These are phyloP conservation scores for Camptogramma bilineatum DNA, from an alignment of 2,888 invertebrate genomes.

Conservation along the genomic window DNA sequence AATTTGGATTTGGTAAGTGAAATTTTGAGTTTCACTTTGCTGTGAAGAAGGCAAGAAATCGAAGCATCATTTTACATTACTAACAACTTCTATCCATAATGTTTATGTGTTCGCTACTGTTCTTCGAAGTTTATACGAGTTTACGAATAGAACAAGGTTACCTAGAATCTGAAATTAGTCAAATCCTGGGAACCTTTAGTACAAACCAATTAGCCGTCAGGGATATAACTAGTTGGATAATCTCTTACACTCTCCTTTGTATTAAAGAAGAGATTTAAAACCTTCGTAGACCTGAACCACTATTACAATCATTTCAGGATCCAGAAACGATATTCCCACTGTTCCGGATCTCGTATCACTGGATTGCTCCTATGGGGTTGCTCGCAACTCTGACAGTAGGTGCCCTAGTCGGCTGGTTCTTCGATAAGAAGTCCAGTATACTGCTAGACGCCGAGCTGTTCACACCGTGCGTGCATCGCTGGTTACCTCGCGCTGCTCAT, in stretches of 20 bases:
- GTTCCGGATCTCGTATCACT: constrained; percentile 92
- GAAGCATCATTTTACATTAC: too few relatives aligned
- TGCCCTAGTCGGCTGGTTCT: constrained; percentile 82
- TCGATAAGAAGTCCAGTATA: constrained; percentile 57
- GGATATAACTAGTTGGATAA: too few relatives aligned
- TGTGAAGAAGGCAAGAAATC: too few relatives aligned
- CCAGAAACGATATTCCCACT: constrained; percentile 87
- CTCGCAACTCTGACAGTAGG: constrained; percentile 89
- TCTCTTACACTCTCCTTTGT: too few relatives aligned
- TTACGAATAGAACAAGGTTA: too few relatives aligned
- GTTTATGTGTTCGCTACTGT: too few relatives aligned
- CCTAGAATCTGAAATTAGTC: too few relatives aligned
- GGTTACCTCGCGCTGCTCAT: constrained; percentile 61
- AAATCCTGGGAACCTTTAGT: too few relatives aligned
- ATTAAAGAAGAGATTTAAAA: too few relatives aligned
- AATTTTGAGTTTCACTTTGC: neutral
- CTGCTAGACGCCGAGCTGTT: constrained; percentile 73
- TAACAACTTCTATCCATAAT: too few relatives aligned
- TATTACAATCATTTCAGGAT: constrained; percentile 54
- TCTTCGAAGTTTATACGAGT: too few relatives aligned
- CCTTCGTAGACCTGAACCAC: neutral
- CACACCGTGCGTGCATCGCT: constrained; percentile 70
- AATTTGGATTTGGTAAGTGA: constrained; percentile 68
- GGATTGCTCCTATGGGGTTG: constrained; percentile 92
- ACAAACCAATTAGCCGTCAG: too few relatives aligned